Percentiles rank a stretch among this genome's conserved stretches.
phyloP scores from a whole-genome alignment of 2,888 invertebrate species.

The Rotaria magnacalcarata region DNA sequence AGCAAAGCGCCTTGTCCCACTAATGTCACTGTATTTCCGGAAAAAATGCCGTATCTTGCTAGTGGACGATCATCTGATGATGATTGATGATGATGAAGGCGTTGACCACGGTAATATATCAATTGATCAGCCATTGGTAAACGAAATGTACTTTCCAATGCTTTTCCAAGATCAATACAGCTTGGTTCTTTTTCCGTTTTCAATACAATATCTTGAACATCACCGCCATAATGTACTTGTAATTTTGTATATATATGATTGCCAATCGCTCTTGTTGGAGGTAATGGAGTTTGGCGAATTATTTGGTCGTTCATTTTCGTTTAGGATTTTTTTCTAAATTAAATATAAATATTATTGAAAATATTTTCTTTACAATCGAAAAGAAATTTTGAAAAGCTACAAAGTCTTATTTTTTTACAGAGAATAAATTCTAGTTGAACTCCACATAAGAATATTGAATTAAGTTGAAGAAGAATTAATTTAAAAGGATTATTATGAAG shows the following conservation, averaged over 20 bases:
- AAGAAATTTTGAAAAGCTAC: too few relatives aligned
- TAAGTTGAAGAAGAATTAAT: too few relatives aligned
- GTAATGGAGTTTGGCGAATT: background rate
- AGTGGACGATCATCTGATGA: background rate
- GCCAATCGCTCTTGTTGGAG: background rate
- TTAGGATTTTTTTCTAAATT: background rate
- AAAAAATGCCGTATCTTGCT: background rate
- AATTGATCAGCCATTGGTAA: background rate
- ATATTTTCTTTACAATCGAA: too few relatives aligned
- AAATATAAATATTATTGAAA: background rate
- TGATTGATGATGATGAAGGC: background rate
- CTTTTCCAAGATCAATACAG: background rate
- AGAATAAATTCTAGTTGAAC: too few relatives aligned
- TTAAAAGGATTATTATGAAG: too few relatives aligned
- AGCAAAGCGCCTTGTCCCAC: background rate
- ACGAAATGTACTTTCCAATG: background rate
- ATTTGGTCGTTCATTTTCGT: background rate
- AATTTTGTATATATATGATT: background rate
- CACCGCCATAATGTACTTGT: slow-evolving; percentile 33
- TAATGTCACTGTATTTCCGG: background rate
- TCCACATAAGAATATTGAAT: too few relatives aligned
- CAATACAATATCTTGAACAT: slow-evolving; percentile 25
- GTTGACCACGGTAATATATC: slow-evolving; percentile 29
- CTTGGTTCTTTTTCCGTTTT: slow-evolving; percentile 5
- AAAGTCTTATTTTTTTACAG: background rate